Base-by-base conservation (phyloP, 2,113 vertebrate species). In the Elephantulus edwardii region DNA sequence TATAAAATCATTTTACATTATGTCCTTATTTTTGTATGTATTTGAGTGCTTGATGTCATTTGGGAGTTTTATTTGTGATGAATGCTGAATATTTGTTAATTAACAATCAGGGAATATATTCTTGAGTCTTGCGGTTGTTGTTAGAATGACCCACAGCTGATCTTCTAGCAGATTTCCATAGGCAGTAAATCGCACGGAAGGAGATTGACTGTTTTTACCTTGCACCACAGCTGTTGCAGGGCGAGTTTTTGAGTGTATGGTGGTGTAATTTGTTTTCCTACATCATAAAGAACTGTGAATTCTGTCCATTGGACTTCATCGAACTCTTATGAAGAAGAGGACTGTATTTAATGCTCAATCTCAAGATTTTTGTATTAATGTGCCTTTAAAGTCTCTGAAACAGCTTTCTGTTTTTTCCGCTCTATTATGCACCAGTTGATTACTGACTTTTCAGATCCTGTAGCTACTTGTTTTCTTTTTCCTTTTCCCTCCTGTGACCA, bases 41-140 rank as follows among this genome's bases (percentile, higher is more conserved):
- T 64, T 46, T 42, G 33, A 89, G 62, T 76, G n/a, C 50, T 78
- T 42, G 33, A 54, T 82, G 83, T 44, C 44, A 20, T 22, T 50
- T 58, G 22, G 38, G 38, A 88, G 70, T 91, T 84, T 79, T 83
- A 50, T 88, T 80, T 95, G 89, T 40, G 74, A 52, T 91, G 13
- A 60, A 4, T 38, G 30, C 24, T 75, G 40, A 35, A 0, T 81
- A 60, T 71, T 62, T 71, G 40, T 76, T 92, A 80, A 9, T 64
- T n/a, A 77, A 38, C 24, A 46, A 48, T 83, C 52, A 28, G 72
- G 11, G 66, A 33, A 66, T 88, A 2, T 19, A 17, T n/a, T 76
- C 81, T 86, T 48, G 80, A 84, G n/a, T 6, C n/a, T n/a, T n/a
- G n/a, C n/a, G n/a, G n/a, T n/a, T n/a, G n/a, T n/a, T n/a, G n/a